Base-by-base conservation (phyloP, 2,797 vertebrate genomes). In the Numenius phaeopus region DNA sequence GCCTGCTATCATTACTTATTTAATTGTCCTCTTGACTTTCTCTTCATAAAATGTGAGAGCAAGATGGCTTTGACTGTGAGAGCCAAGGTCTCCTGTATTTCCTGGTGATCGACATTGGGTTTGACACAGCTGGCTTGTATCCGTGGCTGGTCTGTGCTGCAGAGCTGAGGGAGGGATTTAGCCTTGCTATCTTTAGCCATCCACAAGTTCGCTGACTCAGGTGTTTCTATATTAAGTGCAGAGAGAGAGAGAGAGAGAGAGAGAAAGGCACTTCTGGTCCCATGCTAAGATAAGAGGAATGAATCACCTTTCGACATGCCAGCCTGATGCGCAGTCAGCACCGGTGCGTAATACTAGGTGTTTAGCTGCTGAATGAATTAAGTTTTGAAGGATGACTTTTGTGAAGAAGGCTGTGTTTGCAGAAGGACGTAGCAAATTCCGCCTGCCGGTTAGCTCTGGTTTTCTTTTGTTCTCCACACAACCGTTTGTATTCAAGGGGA, bases 11-110 rank as follows among this genome's bases (percentile, higher is more conserved):
- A 15, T 59, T 73, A 70, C 67, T 94, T 69, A 87, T 92, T 92
- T 85, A 90, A 73, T 89, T 72, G 54, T 59, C 12, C 20, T 83
- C 49, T 95, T 96, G 62, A 50, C 88, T 96, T 84, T 67, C 40
- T 30, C 39, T 61, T 44, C 52, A 57, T 37, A 78, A 91, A 96
- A 82, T 27, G 67, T 7, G 66, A 57, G 73, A 79, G 20, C 9
- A 13, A 93, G 87, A 58, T 76, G 67, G 76, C 64, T 97, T 83
- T 86, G 80, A 55, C 81, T 40, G 27, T 73, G 78, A 83, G 10
- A 90, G 39, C 27, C 44, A 54, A 39, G 52, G 66, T 95, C 57
- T 93, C 55, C 67, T 57, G 37, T 40, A 85, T 72, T 94, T 94
- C 30, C 50, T 65, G 27, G 27, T 39, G 37, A 80, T 40, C 29